These are phyloP conservation scores for Dasyornis broadbenti DNA, from an alignment of 2,113 vertebrate genomes.

Conservation along the genomic window DNA sequence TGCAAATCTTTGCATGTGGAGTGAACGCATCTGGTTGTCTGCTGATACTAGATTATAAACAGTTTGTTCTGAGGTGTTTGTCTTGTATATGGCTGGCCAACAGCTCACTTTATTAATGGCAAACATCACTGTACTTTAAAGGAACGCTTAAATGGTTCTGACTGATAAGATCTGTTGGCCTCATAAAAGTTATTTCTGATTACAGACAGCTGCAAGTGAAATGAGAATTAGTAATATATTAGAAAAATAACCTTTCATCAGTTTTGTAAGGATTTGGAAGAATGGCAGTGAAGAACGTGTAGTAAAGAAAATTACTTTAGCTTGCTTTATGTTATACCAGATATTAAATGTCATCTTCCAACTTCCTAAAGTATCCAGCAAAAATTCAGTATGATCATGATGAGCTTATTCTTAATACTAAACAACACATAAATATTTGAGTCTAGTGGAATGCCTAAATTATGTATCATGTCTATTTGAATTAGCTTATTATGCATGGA, in stretches of 20 bases:
- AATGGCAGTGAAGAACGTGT: neutral
- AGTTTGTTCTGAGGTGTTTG: neutral
- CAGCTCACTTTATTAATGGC: neutral
- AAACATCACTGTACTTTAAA: neutral
- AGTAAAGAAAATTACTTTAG: neutral
- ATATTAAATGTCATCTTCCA: neutral
- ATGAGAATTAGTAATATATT: neutral
- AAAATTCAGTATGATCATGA: neutral
- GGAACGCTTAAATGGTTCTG: neutral
- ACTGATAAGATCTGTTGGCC: neutral
- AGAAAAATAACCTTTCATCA: neutral
- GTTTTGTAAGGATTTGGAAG: neutral
- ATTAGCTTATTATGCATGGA: neutral
- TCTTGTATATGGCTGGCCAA: neutral
- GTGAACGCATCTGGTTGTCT: neutral
- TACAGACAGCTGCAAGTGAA: neutral
- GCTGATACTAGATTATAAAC: neutral
- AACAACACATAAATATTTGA: neutral
- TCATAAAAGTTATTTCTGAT: neutral
- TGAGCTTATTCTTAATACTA: neutral
- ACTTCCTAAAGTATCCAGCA: neutral
- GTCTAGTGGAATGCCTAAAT: neutral
- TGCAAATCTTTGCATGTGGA: neutral
- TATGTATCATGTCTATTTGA: neutral
- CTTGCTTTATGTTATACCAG: neutral